A percentile compares a stretch with the other conserved stretches of the same genome.
Conservation (phyloP, 2,113 vertebrate genomes). For the Galemys pyrenaicus region DNA sequence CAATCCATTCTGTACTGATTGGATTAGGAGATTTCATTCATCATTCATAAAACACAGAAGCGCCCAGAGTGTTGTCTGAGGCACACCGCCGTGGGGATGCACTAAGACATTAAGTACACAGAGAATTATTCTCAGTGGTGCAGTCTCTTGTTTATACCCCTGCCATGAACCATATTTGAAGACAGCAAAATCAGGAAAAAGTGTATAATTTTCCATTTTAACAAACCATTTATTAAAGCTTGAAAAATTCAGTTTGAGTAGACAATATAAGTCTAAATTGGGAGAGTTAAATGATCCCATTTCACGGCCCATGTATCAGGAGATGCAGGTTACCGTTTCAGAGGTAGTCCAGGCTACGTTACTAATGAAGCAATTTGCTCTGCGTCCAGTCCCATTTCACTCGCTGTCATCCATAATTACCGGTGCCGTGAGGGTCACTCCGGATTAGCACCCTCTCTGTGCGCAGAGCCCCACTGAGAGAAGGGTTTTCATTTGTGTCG, state of each 20-base stretch:
- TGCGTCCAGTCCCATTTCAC: slow-evolving; percentile 85
- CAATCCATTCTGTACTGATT: background rate
- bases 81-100: background rate
- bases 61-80: background rate
- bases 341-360: slow-evolving; percentile 74
- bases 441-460: slow-evolving; percentile 82
- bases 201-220: slow-evolving; percentile 33
- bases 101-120: background rate
- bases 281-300: slow-evolving; percentile 80
- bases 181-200: background rate
- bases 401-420: slow-evolving; percentile 85
- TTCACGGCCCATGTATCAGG: slow-evolving; percentile 76
- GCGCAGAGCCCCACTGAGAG: slow-evolving; percentile 75
- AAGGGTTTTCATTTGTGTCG: slow-evolving; percentile 75
- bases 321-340: slow-evolving; percentile 77
- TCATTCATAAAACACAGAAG: background rate
- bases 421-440: slow-evolving; percentile 78
- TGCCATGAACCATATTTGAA: background rate
- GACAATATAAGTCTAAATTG: slow-evolving; percentile 61
- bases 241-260: slow-evolving; percentile 22
- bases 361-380: slow-evolving; percentile 89
- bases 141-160: background rate
- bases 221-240: slow-evolving; percentile 43
- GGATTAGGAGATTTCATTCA: background rate
- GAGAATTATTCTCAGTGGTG: background rate